Evolutionary conservation across 2,797 vertebrate species (phyloP).

Genomic region (Tangara arthus): DNA sequence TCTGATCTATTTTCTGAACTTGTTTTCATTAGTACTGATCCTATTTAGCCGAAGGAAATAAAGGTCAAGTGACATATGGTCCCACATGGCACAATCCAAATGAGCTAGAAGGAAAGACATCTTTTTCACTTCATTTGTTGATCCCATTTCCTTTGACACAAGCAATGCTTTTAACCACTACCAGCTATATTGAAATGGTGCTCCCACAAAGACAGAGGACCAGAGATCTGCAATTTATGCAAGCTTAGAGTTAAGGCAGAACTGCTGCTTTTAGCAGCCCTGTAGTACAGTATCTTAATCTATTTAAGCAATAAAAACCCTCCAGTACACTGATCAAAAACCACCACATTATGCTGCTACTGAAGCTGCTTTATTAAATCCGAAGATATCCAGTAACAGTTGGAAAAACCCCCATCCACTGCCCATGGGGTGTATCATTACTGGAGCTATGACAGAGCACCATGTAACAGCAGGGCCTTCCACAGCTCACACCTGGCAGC

Average conservation of each 20-base stretch:
- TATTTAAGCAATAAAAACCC: neutral
- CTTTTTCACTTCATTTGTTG: conserved; percentile 3
- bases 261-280: neutral
- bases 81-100: neutral
- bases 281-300: neutral
- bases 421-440: neutral
- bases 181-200: neutral
- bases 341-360: neutral
- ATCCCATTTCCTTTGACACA: neutral
- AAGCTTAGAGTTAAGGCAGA: neutral
- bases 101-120: neutral
- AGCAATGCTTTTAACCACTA: neutral
- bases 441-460: neutral
- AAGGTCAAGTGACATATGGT: conserved; percentile 30
- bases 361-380: neutral
- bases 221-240: neutral
- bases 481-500: neutral
- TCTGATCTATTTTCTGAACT: neutral
- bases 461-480: neutral
- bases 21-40: neutral
- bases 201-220: neutral
- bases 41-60: neutral
- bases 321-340: neutral
- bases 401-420: neutral
- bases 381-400: neutral